Percentiles rank a stretch among this genome's conserved stretches.
Conservation (phyloP, 1,140 invertebrate genomes). For the Bombyx mori region DNA sequence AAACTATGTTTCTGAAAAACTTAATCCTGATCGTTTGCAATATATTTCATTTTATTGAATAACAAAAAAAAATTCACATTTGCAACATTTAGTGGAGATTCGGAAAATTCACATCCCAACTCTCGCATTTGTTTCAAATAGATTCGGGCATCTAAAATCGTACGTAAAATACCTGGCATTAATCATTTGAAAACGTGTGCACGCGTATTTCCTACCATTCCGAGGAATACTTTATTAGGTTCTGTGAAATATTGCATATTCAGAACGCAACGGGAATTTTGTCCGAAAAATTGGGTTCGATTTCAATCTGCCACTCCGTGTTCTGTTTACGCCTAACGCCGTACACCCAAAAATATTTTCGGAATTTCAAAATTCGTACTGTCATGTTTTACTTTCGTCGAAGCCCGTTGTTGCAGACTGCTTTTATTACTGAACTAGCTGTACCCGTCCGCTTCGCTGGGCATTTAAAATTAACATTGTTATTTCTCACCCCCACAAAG, state of each 20-base stretch:
- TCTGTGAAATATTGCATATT: conserved; percentile 51
- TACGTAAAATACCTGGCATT: neutral
- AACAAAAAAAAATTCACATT: neutral
- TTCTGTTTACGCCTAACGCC: conserved; percentile 2
- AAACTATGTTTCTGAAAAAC: neutral
- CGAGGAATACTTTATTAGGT: conserved; percentile 43
- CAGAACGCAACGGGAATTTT: conserved; percentile 37
- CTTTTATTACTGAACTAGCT: neutral
- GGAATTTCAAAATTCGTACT: conserved; percentile 7
- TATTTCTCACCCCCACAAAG: no score
- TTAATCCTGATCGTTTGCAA: no score
- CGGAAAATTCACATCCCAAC: neutral
- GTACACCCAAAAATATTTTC: conserved; percentile 7
- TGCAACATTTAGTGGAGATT: neutral
- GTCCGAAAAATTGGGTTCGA: conserved; percentile 23
- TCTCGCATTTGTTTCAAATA: no score
- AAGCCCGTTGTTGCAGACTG: conserved; percentile 1
- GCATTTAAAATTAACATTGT: no score
- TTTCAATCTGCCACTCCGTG: conserved; percentile 21
- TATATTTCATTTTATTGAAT: no score
- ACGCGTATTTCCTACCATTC: conserved; percentile 23
- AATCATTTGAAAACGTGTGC: neutral
- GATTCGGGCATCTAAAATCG: no score
- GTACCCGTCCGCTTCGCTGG: no score
- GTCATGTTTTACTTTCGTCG: conserved; percentile 4